These are phyloP conservation scores for Trissolcus basalis DNA, from an alignment of 1,140 invertebrate species.

Conservation along the genomic window DNA sequence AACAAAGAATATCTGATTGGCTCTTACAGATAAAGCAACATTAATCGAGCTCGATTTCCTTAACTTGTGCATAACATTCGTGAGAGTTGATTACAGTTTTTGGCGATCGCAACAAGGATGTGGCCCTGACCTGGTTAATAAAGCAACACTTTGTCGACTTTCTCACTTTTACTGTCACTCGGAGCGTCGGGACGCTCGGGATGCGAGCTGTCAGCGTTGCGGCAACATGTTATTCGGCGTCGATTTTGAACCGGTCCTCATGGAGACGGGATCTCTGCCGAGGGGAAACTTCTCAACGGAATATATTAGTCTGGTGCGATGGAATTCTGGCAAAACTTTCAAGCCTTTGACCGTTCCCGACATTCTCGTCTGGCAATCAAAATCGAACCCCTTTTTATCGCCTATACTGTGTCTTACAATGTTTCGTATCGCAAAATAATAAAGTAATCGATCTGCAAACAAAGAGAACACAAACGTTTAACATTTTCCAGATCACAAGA, in stretches of 20 bases:
- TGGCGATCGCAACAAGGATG: conserved; percentile 12
- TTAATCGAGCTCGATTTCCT: too few relatives aligned
- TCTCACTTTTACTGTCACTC: conserved; percentile 68
- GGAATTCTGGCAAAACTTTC: conserved; percentile 23
- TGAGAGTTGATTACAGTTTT: conserved; percentile 1
- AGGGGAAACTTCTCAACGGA: conserved; percentile 7
- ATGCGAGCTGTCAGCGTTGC: too few relatives aligned
- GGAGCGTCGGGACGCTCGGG: conserved; percentile 23
- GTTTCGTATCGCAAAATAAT: too few relatives aligned
- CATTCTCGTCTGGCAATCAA: too few relatives aligned
- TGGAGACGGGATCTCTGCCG: not conserved
- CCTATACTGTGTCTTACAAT: too few relatives aligned
- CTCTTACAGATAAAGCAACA: too few relatives aligned
- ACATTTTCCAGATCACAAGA: too few relatives aligned
- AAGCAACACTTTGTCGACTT: conserved; percentile 61
- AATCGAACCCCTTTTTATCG: too few relatives aligned
- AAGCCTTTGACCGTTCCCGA: not conserved
- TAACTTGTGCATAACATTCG: not conserved
- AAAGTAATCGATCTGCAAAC: not conserved
- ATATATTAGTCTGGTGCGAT: conserved; percentile 4
- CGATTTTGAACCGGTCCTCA: conserved; percentile 16
- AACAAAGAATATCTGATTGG: too few relatives aligned
- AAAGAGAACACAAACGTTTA: too few relatives aligned
- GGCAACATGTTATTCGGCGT: not conserved
- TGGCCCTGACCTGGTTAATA: conserved; percentile 67